phyloP scores from a whole-genome alignment of 2,888 invertebrate species.

The Petrolisthes manimaculis region DNA sequence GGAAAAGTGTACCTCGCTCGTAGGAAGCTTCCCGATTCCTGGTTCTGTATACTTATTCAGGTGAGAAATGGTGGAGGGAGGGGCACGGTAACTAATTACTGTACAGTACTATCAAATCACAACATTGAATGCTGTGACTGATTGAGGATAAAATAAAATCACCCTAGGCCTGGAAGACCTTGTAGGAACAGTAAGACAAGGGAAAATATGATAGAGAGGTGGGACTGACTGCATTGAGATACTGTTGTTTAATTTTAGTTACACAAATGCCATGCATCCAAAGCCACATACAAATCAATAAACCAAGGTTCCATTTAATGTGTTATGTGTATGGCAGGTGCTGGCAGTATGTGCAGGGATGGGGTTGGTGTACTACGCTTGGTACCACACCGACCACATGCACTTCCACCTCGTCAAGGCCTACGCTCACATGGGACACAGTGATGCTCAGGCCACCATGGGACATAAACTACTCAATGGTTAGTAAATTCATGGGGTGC shows the following conservation, averaged over 20 bases:
- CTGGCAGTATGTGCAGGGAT: slow-evolving; percentile 29
- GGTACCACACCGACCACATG: slow-evolving; percentile 71
- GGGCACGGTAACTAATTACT: too few species aligned
- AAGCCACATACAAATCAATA: too few species aligned
- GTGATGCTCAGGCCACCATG: slow-evolving; percentile 71
- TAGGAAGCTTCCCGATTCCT: slow-evolving; percentile 70
- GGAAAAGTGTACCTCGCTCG: slow-evolving; percentile 71
- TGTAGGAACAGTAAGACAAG: too few species aligned
- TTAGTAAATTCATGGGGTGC: slow-evolving; percentile 34
- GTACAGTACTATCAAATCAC: too few species aligned
- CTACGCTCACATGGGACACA: slow-evolving; percentile 71
- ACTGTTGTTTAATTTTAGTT: neutral
- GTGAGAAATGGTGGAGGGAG: slow-evolving; percentile 13
- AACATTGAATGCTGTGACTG: neutral
- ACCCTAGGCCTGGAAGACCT: too few species aligned
- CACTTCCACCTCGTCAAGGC: slow-evolving; percentile 71
- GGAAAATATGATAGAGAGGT: too few species aligned
- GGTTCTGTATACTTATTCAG: slow-evolving; percentile 57
- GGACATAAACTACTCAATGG: slow-evolving; percentile 72
- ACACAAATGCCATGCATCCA: too few species aligned
- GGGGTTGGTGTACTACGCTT: slow-evolving; percentile 66
- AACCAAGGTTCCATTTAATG: too few species aligned
- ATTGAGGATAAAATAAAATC: neutral
- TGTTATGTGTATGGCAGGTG: slow-evolving; percentile 34
- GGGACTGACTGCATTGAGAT: neutral